Evolutionary conservation across 2,888 invertebrate genomes (phyloP), one percentile per base, ranked within the genome.

Genomic region (Cerceris rybyensis): DNA sequence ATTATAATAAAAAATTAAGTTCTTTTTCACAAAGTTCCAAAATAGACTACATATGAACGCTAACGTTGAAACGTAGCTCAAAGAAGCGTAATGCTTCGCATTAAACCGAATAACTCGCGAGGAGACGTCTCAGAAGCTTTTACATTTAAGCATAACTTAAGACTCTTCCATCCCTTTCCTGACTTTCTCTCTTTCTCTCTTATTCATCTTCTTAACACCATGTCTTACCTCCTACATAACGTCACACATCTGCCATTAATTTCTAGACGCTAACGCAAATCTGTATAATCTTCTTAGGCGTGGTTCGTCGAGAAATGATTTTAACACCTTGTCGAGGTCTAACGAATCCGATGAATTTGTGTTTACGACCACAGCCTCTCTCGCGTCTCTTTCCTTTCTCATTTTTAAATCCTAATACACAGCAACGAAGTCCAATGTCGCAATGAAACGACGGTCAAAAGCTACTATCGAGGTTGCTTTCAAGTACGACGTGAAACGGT

Each of bases 231-330:
- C 50, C 61, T 41, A 50, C 63, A 52, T 16, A 58, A 61, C 66
- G 70, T 78, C 78, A 60, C 66, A 39, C 7, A 17, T 6, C 52
- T 7, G 52, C 63, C 80, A 74, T 75, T 80, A 66, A 75, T 70
- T 54, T 70, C 67, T 43, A 64, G 64, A 68, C 55, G 80, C 46
- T 75, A 68, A 75, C 80, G 75, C 80, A 79, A 79, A 80, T 80
- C 70, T 55, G 68, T 57, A 63, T 80, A 79, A 80, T 75, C 79
- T 79, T 64, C 79, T 79, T 75, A 79, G 65, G 46, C 60, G 54
- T 39, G 52, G 50, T 50, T 55, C 74, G 60, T 66, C 50, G 13
- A 11, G 64, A 63, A 61, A 61, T 61, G 50, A 28, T 68, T 61
- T 79, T 75, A 80, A 79, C 75, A 71, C 68, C 64, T 75, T 64